Conservation (phyloP, 2,797 vertebrate species). For the Microhierax caerulescens region DNA sequence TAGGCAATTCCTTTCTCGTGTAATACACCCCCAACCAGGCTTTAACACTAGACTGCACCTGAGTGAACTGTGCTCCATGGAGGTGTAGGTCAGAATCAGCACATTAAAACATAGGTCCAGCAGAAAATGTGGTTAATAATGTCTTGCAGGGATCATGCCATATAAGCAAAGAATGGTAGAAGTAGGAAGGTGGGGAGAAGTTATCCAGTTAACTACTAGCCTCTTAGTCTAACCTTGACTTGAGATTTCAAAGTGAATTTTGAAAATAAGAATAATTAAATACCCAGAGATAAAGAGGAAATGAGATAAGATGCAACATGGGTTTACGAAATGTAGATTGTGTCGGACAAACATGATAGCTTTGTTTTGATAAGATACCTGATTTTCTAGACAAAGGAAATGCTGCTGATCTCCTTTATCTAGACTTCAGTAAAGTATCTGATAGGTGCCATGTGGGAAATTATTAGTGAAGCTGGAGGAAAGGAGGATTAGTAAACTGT, state of each 20-base stretch:
- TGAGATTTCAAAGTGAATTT: conserved; percentile 31
- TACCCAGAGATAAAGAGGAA: conserved; percentile 39
- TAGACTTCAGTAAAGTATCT: conserved; percentile 47
- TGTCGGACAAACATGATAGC: conserved; percentile 52
- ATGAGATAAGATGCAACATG: conserved; percentile 61
- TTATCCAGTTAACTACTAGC: not conserved
- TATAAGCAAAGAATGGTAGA: not conserved
- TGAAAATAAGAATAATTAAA: conserved; percentile 60
- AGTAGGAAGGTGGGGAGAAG: not conserved
- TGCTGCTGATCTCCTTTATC: conserved; percentile 56
- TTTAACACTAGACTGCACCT: not conserved
- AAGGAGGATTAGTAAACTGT: conserved; percentile 43
- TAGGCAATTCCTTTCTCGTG: not conserved
- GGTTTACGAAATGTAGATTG: conserved; percentile 37
- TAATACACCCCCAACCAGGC: not conserved
- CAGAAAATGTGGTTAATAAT: not conserved
- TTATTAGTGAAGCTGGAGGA: conserved; percentile 24
- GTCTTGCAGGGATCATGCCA: not conserved
- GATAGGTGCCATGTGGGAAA: conserved; percentile 51
- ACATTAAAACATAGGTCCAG: not conserved
- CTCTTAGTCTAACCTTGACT: conserved; percentile 31
- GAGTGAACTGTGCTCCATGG: not conserved
- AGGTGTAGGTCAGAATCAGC: not conserved
- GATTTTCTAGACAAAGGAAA: conserved; percentile 52
- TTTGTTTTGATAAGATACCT: conserved; percentile 66